Conservation (phyloP, 2,113 vertebrate species). For the Chinchilla lanigera region DNA sequence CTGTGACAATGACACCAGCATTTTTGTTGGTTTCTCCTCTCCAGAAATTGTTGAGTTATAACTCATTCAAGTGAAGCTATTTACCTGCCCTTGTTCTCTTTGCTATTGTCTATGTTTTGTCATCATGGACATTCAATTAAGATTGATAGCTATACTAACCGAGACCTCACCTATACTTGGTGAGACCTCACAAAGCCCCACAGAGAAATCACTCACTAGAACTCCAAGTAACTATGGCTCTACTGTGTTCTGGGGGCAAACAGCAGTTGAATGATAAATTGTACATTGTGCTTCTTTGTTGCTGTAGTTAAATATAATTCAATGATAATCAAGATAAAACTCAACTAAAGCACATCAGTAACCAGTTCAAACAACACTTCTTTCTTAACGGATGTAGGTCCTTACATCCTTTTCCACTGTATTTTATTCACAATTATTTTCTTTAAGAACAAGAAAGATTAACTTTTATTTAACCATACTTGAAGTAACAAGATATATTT, state of each 20-base stretch:
- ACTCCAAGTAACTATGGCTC: slow-evolving; percentile 11
- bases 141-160: slow-evolving; percentile 45
- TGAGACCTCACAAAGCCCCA: slow-evolving; percentile 38
- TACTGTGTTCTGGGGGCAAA: slow-evolving; percentile 46
- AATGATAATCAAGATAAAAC: background rate
- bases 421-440: slow-evolving; percentile 38
- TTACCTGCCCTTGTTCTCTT: background rate
- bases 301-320: background rate
- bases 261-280: slow-evolving; percentile 29
- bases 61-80: slow-evolving; percentile 11
- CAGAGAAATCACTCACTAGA: slow-evolving; percentile 55
- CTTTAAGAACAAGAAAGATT: slow-evolving; percentile 51
- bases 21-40: background rate
- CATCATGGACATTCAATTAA: slow-evolving; percentile 51
- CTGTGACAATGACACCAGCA: background rate
- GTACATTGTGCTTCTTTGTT: background rate
- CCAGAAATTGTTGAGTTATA: background rate
- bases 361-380: background rate
- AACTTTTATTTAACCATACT: slow-evolving; percentile 48
- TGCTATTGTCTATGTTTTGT: slow-evolving; percentile 44
- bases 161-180: slow-evolving; percentile 43
- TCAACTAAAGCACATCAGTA: background rate
- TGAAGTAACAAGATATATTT: slow-evolving; percentile 62
- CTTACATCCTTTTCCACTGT: background rate
- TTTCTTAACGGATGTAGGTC: background rate